phyloP scores from a whole-genome alignment of 2,888 invertebrate species.

The Dryobota labecula region DNA sequence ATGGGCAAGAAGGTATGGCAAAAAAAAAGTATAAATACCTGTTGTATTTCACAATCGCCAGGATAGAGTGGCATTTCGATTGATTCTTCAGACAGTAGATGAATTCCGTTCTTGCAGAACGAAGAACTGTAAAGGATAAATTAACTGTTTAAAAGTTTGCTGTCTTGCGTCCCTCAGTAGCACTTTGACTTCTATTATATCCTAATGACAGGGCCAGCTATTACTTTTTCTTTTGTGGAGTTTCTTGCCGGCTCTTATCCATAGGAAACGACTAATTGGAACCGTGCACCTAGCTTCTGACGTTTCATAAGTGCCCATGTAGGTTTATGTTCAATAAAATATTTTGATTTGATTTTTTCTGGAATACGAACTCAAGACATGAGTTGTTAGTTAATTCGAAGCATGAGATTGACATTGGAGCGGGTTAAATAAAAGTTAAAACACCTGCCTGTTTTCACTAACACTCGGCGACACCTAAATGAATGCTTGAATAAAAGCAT shows the following conservation, averaged over 20 bases:
- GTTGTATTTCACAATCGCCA: slow-evolving; percentile 94
- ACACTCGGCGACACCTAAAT: neutral
- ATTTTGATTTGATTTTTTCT: no score
- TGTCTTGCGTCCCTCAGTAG: neutral
- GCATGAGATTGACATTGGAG: neutral
- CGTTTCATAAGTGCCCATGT: no score
- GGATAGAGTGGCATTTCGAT: slow-evolving; percentile 93
- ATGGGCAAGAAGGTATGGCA: neutral
- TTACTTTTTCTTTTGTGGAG: no score
- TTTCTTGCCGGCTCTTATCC: no score
- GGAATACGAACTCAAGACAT: neutral
- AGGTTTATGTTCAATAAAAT: no score
- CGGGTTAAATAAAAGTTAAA: neutral
- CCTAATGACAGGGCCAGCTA: neutral
- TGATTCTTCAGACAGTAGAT: slow-evolving; percentile 93
- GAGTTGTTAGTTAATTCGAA: neutral
- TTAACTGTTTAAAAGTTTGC: neutral
- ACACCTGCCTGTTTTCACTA: neutral
- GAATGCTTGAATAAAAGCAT: neutral
- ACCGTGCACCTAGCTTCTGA: no score
- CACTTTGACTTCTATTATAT: neutral
- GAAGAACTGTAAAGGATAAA: slow-evolving; percentile 91
- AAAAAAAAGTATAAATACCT: slow-evolving; percentile 73
- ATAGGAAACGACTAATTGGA: no score
- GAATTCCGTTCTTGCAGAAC: slow-evolving; percentile 94